Conservation (phyloP, 1,140 invertebrate species). For the Grapholita molesta region DNA sequence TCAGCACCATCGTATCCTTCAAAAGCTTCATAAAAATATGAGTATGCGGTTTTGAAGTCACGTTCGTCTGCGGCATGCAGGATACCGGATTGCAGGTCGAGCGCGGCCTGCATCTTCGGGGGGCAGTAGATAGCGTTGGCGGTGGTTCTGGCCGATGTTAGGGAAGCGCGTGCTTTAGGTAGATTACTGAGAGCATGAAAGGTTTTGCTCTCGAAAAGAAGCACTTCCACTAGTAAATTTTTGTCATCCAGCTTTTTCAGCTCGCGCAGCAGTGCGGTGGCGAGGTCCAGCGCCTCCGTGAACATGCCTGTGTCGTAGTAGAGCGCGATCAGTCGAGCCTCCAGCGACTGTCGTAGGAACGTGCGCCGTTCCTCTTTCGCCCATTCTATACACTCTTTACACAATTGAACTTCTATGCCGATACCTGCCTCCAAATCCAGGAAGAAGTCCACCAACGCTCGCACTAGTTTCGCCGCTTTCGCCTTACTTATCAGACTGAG, state of each 20-base stretch:
- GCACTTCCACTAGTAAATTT: conserved; percentile 97
- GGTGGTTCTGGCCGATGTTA: conserved; percentile 98
- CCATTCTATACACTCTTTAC: conserved; percentile 99
- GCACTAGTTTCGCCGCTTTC: conserved; percentile 98
- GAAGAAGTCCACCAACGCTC: conserved; percentile 98
- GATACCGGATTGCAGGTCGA: conserved; percentile 99
- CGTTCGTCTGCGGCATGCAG: conserved; percentile 99
- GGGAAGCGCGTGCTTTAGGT: conserved; percentile 96
- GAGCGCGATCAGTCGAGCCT: conserved; percentile 94
- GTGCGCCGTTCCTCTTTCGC: conserved; percentile 98
- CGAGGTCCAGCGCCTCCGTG: conserved; percentile 90
- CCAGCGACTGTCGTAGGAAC: conserved; percentile 97
- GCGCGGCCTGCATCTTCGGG: conserved; percentile 97
- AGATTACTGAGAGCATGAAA: conserved; percentile 98
- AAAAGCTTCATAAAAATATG: conserved; percentile 99
- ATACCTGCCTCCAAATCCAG: conserved; percentile 96
- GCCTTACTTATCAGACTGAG: conserved; percentile 97
- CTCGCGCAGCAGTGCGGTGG: conserved; percentile 93
- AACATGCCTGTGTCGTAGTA: conserved; percentile 97
- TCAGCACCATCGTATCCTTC: conserved; percentile 99
- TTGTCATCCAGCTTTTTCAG: conserved; percentile 99
- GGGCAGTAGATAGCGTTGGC: conserved; percentile 99
- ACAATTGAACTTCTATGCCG: conserved; percentile 93
- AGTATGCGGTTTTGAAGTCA: conserved; percentile 99
- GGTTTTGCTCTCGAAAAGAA: conserved; percentile 98